phyloP scores from a whole-genome alignment of 1,140 invertebrate genomes.

The Eubasilissa regina region DNA sequence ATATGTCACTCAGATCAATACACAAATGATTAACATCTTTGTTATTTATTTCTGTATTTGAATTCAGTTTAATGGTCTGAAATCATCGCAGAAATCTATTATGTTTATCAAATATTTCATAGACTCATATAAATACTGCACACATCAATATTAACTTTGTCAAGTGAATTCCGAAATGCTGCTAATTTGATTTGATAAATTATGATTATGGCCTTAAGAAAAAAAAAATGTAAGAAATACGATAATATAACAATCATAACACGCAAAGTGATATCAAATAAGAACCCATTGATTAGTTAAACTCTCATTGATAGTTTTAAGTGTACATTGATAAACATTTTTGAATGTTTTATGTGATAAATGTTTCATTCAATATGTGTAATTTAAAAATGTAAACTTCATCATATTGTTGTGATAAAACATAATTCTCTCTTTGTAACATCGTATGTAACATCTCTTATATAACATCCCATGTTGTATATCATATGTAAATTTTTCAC shows the following conservation, averaged over 20 bases:
- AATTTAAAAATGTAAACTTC: slow-evolving; percentile 10
- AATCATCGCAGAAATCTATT: background rate
- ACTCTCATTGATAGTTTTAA: background rate
- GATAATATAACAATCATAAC: slow-evolving; percentile 9
- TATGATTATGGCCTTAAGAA: background rate
- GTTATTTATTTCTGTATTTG: background rate
- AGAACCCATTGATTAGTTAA: background rate
- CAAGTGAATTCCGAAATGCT: background rate
- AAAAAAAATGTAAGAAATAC: slow-evolving; percentile 4
- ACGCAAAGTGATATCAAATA: slow-evolving; percentile 12
- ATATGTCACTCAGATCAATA: no score
- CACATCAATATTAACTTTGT: background rate
- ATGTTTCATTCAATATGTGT: background rate
- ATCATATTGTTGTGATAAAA: slow-evolving; percentile 32
- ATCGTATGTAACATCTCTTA: background rate
- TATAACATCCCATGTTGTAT: background rate
- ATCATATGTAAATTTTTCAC: background rate
- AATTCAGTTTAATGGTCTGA: background rate
- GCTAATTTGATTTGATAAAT: background rate
- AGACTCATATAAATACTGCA: background rate
- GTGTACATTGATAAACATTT: background rate
- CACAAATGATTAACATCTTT: background rate
- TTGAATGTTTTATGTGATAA: slow-evolving; percentile 4
- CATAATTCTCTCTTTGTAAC: slow-evolving; percentile 16
- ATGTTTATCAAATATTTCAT: background rate